Evolutionary conservation across 1,140 invertebrate species (phyloP).

Genomic region (Megathymus violae): DNA sequence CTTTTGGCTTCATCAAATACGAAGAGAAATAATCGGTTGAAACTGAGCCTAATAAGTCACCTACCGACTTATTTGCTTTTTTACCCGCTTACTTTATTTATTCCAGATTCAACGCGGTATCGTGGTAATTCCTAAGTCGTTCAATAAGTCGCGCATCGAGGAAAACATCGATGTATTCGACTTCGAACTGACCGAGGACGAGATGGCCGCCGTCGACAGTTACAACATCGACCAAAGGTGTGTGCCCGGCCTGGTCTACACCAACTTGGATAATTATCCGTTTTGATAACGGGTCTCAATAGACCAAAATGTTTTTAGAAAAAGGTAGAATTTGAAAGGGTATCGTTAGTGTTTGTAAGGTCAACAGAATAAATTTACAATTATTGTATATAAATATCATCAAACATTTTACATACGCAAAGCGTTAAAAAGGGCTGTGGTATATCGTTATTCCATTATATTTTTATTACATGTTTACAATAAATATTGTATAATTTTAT

Average conservation of each 20-base stretch:
- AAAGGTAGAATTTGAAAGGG: too few species aligned
- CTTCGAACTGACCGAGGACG: constrained; percentile 85
- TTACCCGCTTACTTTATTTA: not conserved
- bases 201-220: constrained; percentile 75
- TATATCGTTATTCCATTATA: too few species aligned
- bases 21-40: too few species aligned
- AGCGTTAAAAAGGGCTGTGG: too few species aligned
- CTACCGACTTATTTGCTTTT: not conserved
- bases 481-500: too few species aligned
- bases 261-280: constrained; percentile 56
- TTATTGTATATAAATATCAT: too few species aligned
- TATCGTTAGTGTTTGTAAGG: too few species aligned
- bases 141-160: constrained; percentile 86
- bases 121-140: constrained; percentile 83
- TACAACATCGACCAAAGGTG: constrained; percentile 75
- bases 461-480: constrained; percentile 3
- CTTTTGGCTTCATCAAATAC: too few species aligned
- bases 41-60: too few species aligned
- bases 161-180: constrained; percentile 89
- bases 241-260: constrained; percentile 53
- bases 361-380: too few species aligned
- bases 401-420: too few species aligned
- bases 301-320: too few species aligned
- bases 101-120: constrained; percentile 69
- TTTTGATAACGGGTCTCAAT: constrained; percentile 43